A percentile compares a stretch with the other conserved stretches of the same genome.
phyloP scores from a whole-genome alignment of 2,888 invertebrate species.

The Agonopterix heracliana region DNA sequence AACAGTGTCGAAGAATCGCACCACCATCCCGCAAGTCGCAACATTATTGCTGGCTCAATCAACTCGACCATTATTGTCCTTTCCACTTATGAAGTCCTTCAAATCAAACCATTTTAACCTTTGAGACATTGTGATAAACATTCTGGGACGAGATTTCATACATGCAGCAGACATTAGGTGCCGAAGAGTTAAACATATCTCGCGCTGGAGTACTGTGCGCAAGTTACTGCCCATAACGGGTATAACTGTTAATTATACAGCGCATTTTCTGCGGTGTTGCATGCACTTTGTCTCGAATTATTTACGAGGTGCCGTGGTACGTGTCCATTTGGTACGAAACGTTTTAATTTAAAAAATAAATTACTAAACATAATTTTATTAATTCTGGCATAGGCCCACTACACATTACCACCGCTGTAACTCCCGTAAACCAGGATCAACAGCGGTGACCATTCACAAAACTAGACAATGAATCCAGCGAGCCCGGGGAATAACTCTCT shows the following conservation, averaged over 20 bases:
- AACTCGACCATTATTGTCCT: constrained; percentile 20
- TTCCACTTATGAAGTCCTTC: neutral
- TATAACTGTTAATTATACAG: constrained; percentile 68
- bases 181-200: constrained; percentile 29
- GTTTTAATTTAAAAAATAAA: neutral
- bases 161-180: constrained; percentile 44
- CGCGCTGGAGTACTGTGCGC: constrained; percentile 38
- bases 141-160: no score
- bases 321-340: constrained; percentile 25
- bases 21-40: constrained; percentile 24
- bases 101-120: neutral
- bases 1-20: neutral
- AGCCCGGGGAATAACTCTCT: no score
- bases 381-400: no score
- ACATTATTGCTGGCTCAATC: constrained; percentile 51
- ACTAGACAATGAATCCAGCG: no score
- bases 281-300: constrained; percentile 49
- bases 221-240: constrained; percentile 62
- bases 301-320: constrained; percentile 39
- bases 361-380: no score
- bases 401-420: no score
- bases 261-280: constrained; percentile 44
- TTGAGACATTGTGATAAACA: no score
- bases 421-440: no score
- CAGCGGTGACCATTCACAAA: no score